Conservation (phyloP, 2,113 vertebrate species). For the Athene cunicularia region DNA sequence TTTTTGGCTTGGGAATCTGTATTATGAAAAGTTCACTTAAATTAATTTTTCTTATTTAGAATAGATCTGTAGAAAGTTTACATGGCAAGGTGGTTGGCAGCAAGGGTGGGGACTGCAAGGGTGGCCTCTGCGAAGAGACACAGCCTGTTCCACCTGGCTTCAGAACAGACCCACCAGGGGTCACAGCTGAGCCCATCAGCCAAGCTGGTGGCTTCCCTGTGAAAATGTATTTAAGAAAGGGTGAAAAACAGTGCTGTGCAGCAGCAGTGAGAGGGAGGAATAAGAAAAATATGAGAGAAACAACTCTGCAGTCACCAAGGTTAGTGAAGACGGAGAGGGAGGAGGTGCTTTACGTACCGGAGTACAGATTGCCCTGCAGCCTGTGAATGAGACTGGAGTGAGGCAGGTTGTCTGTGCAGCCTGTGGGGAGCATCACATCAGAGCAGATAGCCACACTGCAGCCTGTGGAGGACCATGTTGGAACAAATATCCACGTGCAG, state of each 20-base stretch:
- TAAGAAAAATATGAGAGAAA: not conserved
- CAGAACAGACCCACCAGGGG: not conserved
- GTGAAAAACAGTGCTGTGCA: accelerated
- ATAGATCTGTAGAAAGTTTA: not conserved
- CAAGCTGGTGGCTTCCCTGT: not conserved
- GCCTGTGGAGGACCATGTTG: not conserved
- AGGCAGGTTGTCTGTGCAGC: not conserved
- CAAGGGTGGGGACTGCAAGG: not conserved
- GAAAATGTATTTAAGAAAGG: not conserved
- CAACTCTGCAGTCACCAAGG: not conserved
- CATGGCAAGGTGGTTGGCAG: not conserved
- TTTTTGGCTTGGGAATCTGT: not conserved
- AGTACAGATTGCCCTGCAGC: not conserved
- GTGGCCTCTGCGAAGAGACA: not conserved
- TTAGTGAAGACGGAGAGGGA: not conserved
- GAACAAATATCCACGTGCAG: not conserved
- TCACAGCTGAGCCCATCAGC: not conserved
- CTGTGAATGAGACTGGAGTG: not conserved
- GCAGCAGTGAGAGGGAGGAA: not conserved
- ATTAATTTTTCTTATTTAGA: not conserved
- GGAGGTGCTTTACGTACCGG: not conserved
- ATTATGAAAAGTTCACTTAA: not conserved
- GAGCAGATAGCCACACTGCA: not conserved
- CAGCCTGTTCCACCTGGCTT: not conserved
- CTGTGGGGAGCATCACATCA: not conserved